Conservation (phyloP, 2,888 invertebrate species). For the Trimorus sp. region DNA sequence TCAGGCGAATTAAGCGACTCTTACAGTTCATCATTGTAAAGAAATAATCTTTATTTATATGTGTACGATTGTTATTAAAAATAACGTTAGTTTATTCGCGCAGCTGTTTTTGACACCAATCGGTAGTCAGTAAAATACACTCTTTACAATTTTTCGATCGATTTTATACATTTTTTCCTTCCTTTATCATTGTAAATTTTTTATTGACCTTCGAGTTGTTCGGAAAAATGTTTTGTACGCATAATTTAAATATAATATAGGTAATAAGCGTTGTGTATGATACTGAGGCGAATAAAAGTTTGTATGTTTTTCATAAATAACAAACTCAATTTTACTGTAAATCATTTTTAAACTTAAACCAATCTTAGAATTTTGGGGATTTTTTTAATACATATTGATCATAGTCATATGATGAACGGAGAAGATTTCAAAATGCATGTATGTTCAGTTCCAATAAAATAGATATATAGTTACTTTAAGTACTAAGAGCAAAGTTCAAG, state of each 20-base stretch:
- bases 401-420: too few species aligned
- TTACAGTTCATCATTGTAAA: conserved; percentile 89
- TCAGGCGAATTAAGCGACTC: conserved; percentile 90
- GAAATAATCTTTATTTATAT: conserved; percentile 71
- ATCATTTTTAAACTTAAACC: too few species aligned
- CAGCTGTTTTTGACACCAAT: conserved; percentile 19
- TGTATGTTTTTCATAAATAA: conserved; percentile 29
- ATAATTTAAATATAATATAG: conserved; percentile 21
- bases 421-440: too few species aligned
- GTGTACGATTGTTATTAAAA: conserved; percentile 35
- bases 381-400: too few species aligned
- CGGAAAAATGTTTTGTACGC: conserved; percentile 7
- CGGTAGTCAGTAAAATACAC: conserved; percentile 31
- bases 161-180: not conserved
- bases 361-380: too few species aligned
- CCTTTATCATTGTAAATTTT: conserved; percentile 12
- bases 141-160: conserved; percentile 3
- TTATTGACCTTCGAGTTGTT: conserved; percentile 9
- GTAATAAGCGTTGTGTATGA: conserved; percentile 24
- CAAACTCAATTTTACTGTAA: too few species aligned
- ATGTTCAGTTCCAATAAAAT: too few species aligned
- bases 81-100: conserved; percentile 27
- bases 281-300: conserved; percentile 30
- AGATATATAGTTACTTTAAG: too few species aligned
- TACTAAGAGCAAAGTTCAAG: too few species aligned